These are phyloP conservation scores for Lithophane socia DNA, from an alignment of 2,888 invertebrate genomes.

Conservation along the genomic window DNA sequence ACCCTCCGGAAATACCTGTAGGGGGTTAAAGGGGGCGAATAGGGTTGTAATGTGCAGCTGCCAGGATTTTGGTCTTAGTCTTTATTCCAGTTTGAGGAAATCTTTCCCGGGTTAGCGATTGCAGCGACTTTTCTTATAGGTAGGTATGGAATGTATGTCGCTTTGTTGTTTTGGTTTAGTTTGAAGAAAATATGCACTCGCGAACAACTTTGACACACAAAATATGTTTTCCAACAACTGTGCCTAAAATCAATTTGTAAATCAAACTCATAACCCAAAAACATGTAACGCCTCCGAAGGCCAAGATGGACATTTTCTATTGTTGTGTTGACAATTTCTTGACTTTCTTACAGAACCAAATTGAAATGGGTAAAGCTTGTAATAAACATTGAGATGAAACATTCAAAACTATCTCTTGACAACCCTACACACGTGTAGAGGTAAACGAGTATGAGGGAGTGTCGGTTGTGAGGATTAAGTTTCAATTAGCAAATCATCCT, in stretches of 20 bases:
- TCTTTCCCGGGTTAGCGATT: background rate
- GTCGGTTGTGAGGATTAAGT: constrained; percentile 58
- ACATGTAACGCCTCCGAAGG: background rate
- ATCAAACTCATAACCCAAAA: background rate
- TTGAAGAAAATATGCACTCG: background rate
- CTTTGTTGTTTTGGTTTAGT: background rate
- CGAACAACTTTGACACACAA: background rate
- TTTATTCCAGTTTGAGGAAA: constrained; percentile 16
- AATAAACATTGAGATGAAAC: background rate
- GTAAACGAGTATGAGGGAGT: constrained; percentile 26
- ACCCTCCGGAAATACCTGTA: constrained; percentile 40
- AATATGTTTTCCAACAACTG: background rate
- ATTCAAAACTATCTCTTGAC: background rate
- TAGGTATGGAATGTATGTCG: background rate
- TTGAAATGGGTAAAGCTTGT: background rate
- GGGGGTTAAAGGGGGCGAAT: constrained; percentile 8
- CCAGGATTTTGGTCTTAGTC: constrained; percentile 19
- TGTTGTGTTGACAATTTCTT: background rate
- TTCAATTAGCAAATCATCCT: constrained; percentile 61
- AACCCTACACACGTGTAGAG: constrained; percentile 38
- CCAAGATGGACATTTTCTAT: background rate
- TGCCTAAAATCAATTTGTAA: background rate
- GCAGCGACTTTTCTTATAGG: background rate
- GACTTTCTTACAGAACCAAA: background rate
- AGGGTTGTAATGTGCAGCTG: constrained; percentile 38